Base-by-base conservation (phyloP, 2,888 invertebrate species). In the Melieria picta region DNA sequence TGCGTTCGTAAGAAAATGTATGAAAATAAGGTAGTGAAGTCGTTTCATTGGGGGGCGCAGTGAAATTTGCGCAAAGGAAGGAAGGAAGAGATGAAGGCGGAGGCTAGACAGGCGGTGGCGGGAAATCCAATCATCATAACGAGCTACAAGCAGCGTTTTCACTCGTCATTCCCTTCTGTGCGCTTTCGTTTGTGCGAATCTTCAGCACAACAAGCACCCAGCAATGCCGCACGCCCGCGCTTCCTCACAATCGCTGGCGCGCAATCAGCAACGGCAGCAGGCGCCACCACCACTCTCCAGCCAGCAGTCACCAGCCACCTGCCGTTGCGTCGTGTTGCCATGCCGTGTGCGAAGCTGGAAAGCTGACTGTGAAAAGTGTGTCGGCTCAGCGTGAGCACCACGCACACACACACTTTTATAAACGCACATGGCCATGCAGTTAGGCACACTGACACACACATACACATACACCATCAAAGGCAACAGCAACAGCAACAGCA, bases 91-190 rank as follows among this genome's bases (percentile, higher is more conserved):
- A 78, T 79, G 30, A 30, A 30, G 30, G 30, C 30, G 30, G 30
- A 30, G 30, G 30, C 30, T 30, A 30, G 30, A 30, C 30, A 30
- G 30, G 2, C 30, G 30, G 30, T 30, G 30, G 30, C 30, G 30
- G 30, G 80, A 82, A 82, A 81, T 81, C 82, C 81, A 81, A 81
- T 81, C 81, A 81, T 79, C 82, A 81, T 81, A 81, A 81, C 80
- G 82, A 81, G 80, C 80, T 80, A 79, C 79, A 79, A 82, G 80
- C 80, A 81, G 82, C 79, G 78, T 65, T 16, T 30, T 16, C 46
- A 30, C 45, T 7, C 50, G 9, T 11, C 50, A 50, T 11, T 11
- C 52, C 13, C 52, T 11, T 13, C 52, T 52, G 13, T 9, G 30
- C 30, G 30, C 30, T 30, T 30, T 30, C 30, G 30, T 30, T 30